Percentiles rank a stretch among this genome's conserved stretches.
Conservation (phyloP, 2,888 invertebrate species). For the Caenorhabditis becei region DNA sequence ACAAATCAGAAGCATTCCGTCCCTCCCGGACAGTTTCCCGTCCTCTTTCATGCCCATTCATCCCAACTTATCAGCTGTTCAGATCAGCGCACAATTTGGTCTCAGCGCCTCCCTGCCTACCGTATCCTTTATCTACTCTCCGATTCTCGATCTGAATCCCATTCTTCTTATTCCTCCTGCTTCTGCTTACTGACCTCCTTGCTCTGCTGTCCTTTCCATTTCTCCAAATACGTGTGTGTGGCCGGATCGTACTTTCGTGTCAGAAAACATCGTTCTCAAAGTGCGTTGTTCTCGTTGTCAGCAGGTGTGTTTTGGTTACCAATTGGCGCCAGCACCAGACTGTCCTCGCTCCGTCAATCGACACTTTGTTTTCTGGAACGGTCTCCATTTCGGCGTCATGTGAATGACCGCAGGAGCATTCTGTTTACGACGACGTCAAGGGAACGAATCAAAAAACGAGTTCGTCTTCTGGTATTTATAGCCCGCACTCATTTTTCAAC, state of each 20-base stretch:
- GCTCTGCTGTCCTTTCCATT: background rate
- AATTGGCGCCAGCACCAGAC: slow-evolving; percentile 27
- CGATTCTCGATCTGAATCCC: background rate
- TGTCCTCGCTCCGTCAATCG: slow-evolving; percentile 25
- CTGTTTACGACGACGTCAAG: slow-evolving; percentile 23
- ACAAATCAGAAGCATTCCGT: slow-evolving; percentile 26
- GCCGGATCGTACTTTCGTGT: background rate
- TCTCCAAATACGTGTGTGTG: background rate
- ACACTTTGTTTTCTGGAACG: slow-evolving; percentile 41
- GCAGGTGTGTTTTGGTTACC: slow-evolving; percentile 44
- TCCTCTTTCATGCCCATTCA: slow-evolving; percentile 19
- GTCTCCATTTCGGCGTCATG: slow-evolving; percentile 24
- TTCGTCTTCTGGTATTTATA: slow-evolving; percentile 28
- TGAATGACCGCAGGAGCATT: slow-evolving; percentile 43
- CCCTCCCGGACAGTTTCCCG: slow-evolving; percentile 7
- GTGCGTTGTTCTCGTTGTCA: slow-evolving; percentile 15
- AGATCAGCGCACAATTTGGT: slow-evolving; percentile 28
- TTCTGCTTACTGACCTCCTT: slow-evolving; percentile 5
- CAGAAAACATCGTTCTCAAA: slow-evolving; percentile 26
- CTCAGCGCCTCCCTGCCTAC: slow-evolving; percentile 16
- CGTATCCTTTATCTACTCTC: slow-evolving; percentile 19
- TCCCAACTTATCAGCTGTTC: slow-evolving; percentile 19
- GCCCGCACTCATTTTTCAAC: no score
- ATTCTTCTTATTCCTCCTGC: no score
- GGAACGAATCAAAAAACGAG: slow-evolving; percentile 14